These are phyloP conservation scores for Argentina silus DNA, from an alignment of 2,797 vertebrate genomes.

Conservation along the genomic window DNA sequence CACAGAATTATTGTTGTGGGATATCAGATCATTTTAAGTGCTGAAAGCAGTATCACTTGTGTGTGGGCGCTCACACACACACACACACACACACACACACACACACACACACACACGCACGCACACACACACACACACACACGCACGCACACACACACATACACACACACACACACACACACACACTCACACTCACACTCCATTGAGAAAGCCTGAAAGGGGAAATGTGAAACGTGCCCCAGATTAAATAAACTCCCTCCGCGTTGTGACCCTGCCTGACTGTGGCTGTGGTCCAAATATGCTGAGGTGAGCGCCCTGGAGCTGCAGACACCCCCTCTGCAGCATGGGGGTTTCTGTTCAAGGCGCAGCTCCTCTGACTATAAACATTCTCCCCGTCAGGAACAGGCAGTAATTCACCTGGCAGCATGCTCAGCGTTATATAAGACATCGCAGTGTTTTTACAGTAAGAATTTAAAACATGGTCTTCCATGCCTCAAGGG, in stretches of 20 bases:
- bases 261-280: slow-evolving; percentile 55
- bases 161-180: slow-evolving; percentile 21
- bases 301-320: slow-evolving; percentile 55
- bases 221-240: slow-evolving; percentile 35
- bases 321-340: slow-evolving; percentile 18
- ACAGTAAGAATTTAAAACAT: slow-evolving; percentile 55
- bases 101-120: slow-evolving; percentile 2
- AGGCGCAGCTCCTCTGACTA: slow-evolving; percentile 51
- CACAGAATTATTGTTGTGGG: slow-evolving; percentile 19
- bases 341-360: slow-evolving; percentile 42
- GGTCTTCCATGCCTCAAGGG: slow-evolving; percentile 36
- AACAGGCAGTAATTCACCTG: slow-evolving; percentile 62
- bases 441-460: slow-evolving; percentile 66
- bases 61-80: not conserved
- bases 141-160: not conserved
- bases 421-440: slow-evolving; percentile 71
- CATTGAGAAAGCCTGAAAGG: slow-evolving; percentile 15
- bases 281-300: slow-evolving; percentile 60
- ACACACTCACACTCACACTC: slow-evolving; percentile 24
- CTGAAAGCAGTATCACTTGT: not conserved
- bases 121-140: slow-evolving; percentile 2
- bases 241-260: slow-evolving; percentile 53
- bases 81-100: not conserved
- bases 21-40: slow-evolving; percentile 41
- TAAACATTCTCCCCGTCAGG: slow-evolving; percentile 63